These are phyloP conservation scores for Heliothis virescens DNA, from an alignment of 1,140 invertebrate genomes.

Conservation along the genomic window DNA sequence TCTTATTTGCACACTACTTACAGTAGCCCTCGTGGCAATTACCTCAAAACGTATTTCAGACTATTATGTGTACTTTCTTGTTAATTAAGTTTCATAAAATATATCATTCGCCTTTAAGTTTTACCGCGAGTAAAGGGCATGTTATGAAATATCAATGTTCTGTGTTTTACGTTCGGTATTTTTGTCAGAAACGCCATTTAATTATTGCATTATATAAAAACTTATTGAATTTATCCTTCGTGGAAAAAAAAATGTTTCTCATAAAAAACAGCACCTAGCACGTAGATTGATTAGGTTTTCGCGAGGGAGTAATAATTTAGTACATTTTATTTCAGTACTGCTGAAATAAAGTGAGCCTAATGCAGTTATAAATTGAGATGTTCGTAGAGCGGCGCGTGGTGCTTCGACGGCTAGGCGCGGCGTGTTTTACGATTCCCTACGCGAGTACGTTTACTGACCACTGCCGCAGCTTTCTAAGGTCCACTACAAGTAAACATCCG, in stretches of 20 bases:
- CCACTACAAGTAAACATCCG: slow-evolving; percentile 78
- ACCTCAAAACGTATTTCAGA: slow-evolving; percentile 12
- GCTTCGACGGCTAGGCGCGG: slow-evolving; percentile 36
- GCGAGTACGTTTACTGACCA: slow-evolving; percentile 61
- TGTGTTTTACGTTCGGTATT: no score
- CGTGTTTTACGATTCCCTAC: slow-evolving; percentile 70
- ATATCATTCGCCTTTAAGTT: neutral
- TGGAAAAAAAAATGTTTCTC: slow-evolving; percentile 13
- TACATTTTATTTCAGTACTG: slow-evolving; percentile 64
- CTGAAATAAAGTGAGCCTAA: slow-evolving; percentile 22
- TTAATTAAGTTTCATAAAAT: slow-evolving; percentile 20
- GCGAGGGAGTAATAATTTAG: slow-evolving; percentile 63
- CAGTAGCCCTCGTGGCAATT: slow-evolving; percentile 29
- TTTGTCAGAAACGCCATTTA: no score
- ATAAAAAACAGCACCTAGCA: slow-evolving; percentile 59
- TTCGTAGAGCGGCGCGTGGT: slow-evolving; percentile 54
- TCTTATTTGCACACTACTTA: neutral
- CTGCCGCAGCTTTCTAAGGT: slow-evolving; percentile 76
- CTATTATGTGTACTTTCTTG: slow-evolving; percentile 8
- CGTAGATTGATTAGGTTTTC: slow-evolving; percentile 60
- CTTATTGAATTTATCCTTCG: no score
- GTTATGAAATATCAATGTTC: neutral
- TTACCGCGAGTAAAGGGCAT: neutral
- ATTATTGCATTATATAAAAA: no score
- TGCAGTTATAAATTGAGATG: slow-evolving; percentile 73